Conservation (phyloP, 1,140 invertebrate species). For the Agrypnia vestita region DNA sequence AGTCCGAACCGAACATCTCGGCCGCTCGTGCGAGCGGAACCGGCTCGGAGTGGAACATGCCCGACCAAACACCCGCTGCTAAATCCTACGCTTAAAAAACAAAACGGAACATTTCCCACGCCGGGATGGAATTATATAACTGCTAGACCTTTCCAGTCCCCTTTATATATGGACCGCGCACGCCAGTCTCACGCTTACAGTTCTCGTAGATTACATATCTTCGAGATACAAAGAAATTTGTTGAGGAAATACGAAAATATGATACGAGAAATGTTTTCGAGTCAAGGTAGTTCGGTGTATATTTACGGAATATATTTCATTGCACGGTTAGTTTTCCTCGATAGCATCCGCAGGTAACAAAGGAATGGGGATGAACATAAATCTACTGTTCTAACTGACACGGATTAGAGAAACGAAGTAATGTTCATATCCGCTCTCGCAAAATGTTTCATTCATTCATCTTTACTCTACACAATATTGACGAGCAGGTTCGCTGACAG, state of each 20-base stretch:
- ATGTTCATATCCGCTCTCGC: no score
- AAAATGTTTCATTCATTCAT: no score
- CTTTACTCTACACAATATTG: no score
- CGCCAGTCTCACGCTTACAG: constrained; percentile 4
- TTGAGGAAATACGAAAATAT: constrained; percentile 11
- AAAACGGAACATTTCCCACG: constrained; percentile 15
- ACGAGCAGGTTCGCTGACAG: no score
- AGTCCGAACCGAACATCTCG: constrained; percentile 27
- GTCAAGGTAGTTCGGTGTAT: no score
- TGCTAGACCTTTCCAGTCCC: background rate
- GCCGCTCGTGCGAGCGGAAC: background rate
- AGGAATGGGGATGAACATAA: no score
- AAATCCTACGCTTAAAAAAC: background rate
- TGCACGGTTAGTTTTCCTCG: no score
- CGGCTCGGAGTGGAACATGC: background rate
- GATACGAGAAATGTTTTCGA: background rate
- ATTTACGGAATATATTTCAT: no score
- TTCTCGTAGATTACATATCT: constrained; percentile 24
- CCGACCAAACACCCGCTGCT: background rate
- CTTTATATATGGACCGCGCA: constrained; percentile 13
- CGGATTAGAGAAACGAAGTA: no score
- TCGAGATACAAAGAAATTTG: constrained; percentile 18
- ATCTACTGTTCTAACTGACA: no score
- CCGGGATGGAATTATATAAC: background rate
- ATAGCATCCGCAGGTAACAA: no score